Conservation (phyloP, 2,888 invertebrate species). For the Ceramica pisi region DNA sequence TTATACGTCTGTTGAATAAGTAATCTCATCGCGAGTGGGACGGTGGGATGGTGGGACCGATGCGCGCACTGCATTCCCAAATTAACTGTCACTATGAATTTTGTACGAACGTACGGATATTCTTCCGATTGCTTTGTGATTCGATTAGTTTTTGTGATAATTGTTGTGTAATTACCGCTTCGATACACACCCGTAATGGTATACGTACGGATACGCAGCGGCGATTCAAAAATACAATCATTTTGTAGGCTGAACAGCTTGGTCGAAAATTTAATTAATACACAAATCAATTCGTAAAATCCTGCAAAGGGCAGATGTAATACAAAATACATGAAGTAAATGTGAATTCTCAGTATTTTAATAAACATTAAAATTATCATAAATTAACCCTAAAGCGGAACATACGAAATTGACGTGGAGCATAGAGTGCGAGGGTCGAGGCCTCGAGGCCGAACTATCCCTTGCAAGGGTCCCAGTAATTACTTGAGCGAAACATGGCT, state of each 20-base stretch:
- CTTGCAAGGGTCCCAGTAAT: constrained; percentile 76
- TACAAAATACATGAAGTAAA: constrained; percentile 1
- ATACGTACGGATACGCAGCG: constrained; percentile 44
- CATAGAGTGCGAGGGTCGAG: constrained; percentile 65
- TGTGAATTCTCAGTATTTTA: constrained; percentile 64
- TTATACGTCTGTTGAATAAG: constrained; percentile 88
- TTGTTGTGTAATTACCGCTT: constrained; percentile 73
- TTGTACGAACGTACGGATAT: constrained; percentile 80
- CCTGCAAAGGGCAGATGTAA: background rate
- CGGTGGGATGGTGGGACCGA: constrained; percentile 54
- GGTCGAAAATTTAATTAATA: constrained; percentile 16
- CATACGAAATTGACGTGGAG: constrained; percentile 68
- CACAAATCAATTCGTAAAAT: background rate
- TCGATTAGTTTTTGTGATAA: constrained; percentile 87
- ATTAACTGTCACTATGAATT: constrained; percentile 89
- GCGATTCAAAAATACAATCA: constrained; percentile 40
- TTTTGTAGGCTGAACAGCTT: background rate
- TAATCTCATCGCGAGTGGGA: constrained; percentile 75
- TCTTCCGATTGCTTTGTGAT: constrained; percentile 86
- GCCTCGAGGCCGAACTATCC: constrained; percentile 71
- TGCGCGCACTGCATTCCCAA: constrained; percentile 84
- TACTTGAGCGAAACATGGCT: constrained; percentile 77
- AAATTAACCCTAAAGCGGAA: constrained; percentile 73
- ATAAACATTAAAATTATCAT: constrained; percentile 74
- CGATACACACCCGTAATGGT: constrained; percentile 56